A percentile compares a stretch with the other conserved stretches of the same genome.
phyloP scores from a whole-genome alignment of 2,113 vertebrate species.

The Paradoxurus hermaphroditus region DNA sequence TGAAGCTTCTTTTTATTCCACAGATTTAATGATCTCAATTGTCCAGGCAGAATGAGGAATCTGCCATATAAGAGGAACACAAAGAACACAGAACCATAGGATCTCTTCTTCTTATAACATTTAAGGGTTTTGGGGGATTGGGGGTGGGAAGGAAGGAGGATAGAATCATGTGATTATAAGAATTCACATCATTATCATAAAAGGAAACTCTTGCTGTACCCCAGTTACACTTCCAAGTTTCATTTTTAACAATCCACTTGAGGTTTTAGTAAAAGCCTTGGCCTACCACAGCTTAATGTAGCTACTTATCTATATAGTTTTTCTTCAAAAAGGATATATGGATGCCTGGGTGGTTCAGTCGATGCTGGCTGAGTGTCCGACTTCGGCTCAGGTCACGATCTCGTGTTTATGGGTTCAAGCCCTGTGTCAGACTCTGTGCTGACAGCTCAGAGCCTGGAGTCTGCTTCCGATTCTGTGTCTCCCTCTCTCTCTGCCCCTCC shows the following conservation, averaged over 20 bases:
- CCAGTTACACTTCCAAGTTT: neutral
- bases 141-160: neutral
- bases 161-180: neutral
- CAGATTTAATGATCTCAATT: neutral
- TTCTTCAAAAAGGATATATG: neutral
- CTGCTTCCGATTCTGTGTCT: too few relatives aligned
- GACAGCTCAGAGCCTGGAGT: too few relatives aligned
- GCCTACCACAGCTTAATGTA: neutral
- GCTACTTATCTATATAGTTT: neutral
- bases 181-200: neutral
- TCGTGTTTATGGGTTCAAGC: too few relatives aligned
- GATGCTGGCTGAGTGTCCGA: too few relatives aligned
- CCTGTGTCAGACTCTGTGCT: too few relatives aligned
- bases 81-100: neutral
- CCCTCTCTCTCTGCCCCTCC: too few relatives aligned
- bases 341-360: too few relatives aligned
- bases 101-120: neutral
- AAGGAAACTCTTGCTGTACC: neutral
- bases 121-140: neutral
- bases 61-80: neutral
- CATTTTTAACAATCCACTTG: neutral
- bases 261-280: slow-evolving; percentile 12
- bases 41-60: neutral
- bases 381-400: too few relatives aligned
- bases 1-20: neutral